A percentile compares a stretch with the other conserved stretches of the same genome.
These are phyloP conservation scores for Brachionus sp. DNA, from an alignment of 1,140 invertebrate genomes.

Conservation along the genomic window DNA sequence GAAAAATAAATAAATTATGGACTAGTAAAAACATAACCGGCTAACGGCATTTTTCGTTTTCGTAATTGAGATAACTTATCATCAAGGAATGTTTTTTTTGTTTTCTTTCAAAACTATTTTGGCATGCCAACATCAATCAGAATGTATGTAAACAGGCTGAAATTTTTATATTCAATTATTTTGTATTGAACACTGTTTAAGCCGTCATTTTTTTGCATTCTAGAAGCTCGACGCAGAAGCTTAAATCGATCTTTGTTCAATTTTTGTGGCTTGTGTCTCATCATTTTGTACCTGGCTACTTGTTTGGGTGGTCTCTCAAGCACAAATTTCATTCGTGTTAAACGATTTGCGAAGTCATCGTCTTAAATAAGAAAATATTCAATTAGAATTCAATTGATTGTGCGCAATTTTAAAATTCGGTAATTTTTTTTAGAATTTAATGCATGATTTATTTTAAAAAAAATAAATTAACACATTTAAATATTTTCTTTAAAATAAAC, in stretches of 20 bases:
- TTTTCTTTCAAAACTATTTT: background rate
- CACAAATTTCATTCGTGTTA: background rate
- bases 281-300: conserved; percentile 56
- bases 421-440: background rate
- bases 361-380: background rate
- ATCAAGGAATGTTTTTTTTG: background rate
- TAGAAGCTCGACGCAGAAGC: background rate
- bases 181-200: conserved; percentile 4
- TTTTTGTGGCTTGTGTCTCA: conserved; percentile 50
- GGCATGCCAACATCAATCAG: conserved; percentile 22
- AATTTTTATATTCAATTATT: background rate
- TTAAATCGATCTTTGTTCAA: conserved; percentile 42
- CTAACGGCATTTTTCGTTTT: background rate
- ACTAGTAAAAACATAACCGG: background rate
- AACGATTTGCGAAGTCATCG: background rate
- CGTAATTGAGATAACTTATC: background rate
- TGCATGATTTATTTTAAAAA: background rate
- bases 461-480: background rate
- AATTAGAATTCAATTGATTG: background rate
- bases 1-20: background rate
- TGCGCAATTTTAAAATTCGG: background rate
- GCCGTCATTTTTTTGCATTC: conserved; percentile 14
- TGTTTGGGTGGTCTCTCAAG: conserved; percentile 51
- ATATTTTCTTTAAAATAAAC: background rate
- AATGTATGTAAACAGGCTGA: conserved; percentile 31